Evolutionary conservation across 2,113 vertebrate genomes (phyloP).

Genomic region (Platysteira castanea): DNA sequence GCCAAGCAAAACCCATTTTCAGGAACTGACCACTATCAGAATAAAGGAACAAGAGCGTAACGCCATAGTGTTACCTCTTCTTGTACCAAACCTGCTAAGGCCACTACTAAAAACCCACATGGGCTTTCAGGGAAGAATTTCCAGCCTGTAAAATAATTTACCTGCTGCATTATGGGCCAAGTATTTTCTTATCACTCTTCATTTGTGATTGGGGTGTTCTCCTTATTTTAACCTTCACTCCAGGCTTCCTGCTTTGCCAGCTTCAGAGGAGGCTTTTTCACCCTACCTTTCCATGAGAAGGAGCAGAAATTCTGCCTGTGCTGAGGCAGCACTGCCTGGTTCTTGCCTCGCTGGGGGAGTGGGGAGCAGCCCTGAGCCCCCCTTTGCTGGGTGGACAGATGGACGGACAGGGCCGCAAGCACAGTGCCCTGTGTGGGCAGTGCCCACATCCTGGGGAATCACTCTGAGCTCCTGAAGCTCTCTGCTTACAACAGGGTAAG

Average conservation of each 20-base stretch:
- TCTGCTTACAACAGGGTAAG: not conserved
- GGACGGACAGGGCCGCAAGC: not conserved
- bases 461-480: not conserved
- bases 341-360: constrained; percentile 4
- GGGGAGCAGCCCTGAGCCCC: not conserved
- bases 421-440: not conserved
- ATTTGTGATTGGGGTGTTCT: not conserved
- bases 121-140: not conserved
- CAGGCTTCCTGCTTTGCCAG: constrained; percentile 72
- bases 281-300: not conserved
- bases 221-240: constrained; percentile 56
- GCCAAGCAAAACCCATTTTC: not conserved
- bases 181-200: constrained; percentile 21
- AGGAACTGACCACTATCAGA: not conserved
- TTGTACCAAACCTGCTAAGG: not conserved
- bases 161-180: constrained; percentile 41
- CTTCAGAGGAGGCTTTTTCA: constrained; percentile 60
- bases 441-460: not conserved
- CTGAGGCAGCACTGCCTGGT: not conserved
- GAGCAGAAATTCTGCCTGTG: constrained; percentile 36
- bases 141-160: constrained; percentile 34
- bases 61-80: not conserved
- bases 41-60: not conserved
- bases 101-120: not conserved
- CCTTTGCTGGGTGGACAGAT: not conserved